Conservation (phyloP, 2,113 vertebrate genomes). For the Gnathonemus longibarbis region DNA sequence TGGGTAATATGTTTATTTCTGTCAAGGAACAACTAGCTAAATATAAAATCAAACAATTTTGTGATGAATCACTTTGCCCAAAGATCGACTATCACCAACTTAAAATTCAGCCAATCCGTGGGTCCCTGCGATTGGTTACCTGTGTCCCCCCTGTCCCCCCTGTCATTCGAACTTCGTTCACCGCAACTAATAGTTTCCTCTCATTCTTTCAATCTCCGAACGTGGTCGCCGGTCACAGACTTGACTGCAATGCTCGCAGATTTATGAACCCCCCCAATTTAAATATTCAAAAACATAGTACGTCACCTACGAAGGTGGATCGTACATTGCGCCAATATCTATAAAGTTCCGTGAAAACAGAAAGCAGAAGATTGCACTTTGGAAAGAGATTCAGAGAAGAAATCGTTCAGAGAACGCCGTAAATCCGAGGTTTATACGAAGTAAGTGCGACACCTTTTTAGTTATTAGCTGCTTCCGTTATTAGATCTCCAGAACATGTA, state of each 20-base stretch:
- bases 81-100: neutral
- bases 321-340: conserved; percentile 53
- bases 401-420: conserved; percentile 14
- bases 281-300: conserved; percentile 59
- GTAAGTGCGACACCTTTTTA: conserved; percentile 29
- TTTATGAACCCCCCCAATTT: conserved; percentile 42
- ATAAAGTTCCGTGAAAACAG: conserved; percentile 63
- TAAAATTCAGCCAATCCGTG: conserved; percentile 13
- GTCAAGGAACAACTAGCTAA: neutral
- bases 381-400: conserved; percentile 4
- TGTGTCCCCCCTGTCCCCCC: neutral
- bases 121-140: conserved; percentile 35
- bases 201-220: conserved; percentile 15
- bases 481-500: neutral
- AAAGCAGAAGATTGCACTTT: conserved; percentile 28
- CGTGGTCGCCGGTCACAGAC: conserved; percentile 29
- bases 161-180: conserved; percentile 12
- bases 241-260: conserved; percentile 45
- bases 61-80: neutral
- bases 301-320: conserved; percentile 70
- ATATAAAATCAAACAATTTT: neutral
- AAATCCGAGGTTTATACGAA: conserved; percentile 23
- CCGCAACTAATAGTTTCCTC: conserved; percentile 11
- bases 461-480: neutral
- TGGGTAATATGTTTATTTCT: neutral